These are phyloP conservation scores for Phenganax marumi DNA, from an alignment of 92 coral and sea anemone genomes.

Conservation along the genomic window DNA sequence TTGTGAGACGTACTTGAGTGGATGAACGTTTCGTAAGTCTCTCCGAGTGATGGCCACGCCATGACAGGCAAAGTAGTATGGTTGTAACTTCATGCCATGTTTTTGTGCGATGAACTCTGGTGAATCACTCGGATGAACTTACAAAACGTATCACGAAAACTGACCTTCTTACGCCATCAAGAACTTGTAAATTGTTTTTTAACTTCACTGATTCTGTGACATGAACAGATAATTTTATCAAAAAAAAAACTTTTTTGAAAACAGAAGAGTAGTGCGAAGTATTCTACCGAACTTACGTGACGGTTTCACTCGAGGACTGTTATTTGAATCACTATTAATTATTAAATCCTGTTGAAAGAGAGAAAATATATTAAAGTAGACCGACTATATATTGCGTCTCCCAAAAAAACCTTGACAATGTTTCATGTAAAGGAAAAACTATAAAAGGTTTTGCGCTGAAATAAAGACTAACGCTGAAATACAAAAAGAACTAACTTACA, in stretches of 20 bases:
- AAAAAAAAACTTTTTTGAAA: not conserved
- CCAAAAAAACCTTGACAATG: no score
- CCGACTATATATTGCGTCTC: no score
- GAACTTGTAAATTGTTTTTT: conserved; percentile 20
- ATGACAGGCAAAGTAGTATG: no score
- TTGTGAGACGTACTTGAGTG: not conserved
- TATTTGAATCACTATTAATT: conserved; percentile 20
- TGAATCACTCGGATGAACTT: not conserved
- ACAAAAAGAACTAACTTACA: no score
- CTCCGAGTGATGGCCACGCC: no score
- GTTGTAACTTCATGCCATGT: no score
- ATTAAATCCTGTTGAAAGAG: conserved; percentile 16
- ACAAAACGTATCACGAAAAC: not conserved
- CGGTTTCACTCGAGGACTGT: conserved; percentile 10
- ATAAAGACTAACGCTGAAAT: no score
- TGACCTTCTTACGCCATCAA: conserved; percentile 27
- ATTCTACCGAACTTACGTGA: not conserved
- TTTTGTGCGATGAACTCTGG: no score
- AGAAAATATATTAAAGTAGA: not conserved
- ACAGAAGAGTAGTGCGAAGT: not conserved
- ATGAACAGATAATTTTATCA: not conserved
- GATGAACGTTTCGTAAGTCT: not conserved
- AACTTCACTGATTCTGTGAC: conserved; percentile 19
- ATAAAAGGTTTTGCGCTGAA: no score
- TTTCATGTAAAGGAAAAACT: no score